These are phyloP conservation scores for Hipposideros larvatus DNA, from an alignment of 2,797 vertebrate genomes.

Conservation along the genomic window DNA sequence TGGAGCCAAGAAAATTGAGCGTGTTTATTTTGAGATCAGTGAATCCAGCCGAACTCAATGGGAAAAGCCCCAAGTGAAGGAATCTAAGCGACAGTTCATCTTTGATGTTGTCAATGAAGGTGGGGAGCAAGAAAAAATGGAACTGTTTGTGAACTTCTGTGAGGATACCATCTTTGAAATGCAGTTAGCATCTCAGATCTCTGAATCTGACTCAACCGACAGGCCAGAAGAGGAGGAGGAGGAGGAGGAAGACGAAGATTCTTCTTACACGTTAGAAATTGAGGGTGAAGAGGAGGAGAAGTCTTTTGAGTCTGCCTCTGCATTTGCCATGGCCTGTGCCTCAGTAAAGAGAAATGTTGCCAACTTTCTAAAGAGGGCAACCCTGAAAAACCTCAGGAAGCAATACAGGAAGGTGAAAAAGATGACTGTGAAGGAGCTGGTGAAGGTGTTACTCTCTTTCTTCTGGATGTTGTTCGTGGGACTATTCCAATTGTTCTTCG, in stretches of 20 bases:
- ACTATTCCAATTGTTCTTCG: conserved; percentile 93
- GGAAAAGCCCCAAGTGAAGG: conserved; percentile 99
- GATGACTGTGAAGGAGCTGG: conserved; percentile 95
- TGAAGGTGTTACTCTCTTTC: conserved; percentile 94
- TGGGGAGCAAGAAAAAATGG: conserved; percentile 99
- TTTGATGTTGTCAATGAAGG: conserved; percentile 99
- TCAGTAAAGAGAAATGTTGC: conserved; percentile 92
- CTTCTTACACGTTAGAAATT: conserved; percentile 88
- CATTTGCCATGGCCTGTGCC: conserved; percentile 94
- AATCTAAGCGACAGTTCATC: conserved; percentile 99
- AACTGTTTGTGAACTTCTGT: conserved; percentile 99
- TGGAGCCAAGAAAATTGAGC: conserved; percentile 97
- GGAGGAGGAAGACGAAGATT: conserved; percentile 90
- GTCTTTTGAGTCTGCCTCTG: conserved; percentile 93
- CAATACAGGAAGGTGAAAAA: conserved; percentile 94
- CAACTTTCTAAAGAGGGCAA: conserved; percentile 92
- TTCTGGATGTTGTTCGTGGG: conserved; percentile 95
- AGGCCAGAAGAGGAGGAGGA: conserved; percentile 93
- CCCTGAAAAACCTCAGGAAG: conserved; percentile 93
- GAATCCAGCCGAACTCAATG: conserved; percentile 99
- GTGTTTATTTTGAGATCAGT: conserved; percentile 99
- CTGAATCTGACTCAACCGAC: conserved; percentile 94
- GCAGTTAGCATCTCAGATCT: conserved; percentile 98
- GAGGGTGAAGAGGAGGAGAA: conserved; percentile 91
- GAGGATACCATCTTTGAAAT: conserved; percentile 99